Percentiles rank a stretch among this genome's conserved stretches.
phyloP scores from a whole-genome alignment of 2,113 vertebrate genomes.

The Gymnobelideus leadbeateri region DNA sequence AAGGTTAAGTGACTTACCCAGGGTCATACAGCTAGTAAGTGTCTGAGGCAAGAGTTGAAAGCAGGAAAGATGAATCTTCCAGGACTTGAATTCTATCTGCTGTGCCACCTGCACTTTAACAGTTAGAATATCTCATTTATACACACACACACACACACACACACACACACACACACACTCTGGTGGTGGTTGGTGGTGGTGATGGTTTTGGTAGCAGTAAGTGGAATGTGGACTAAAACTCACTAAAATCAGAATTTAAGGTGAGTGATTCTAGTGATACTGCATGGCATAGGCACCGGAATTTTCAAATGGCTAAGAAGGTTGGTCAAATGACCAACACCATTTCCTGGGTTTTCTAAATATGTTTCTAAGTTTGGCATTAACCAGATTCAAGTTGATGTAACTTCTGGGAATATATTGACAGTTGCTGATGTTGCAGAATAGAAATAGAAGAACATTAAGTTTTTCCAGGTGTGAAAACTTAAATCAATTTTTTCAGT shows the following conservation, averaged over 20 bases:
- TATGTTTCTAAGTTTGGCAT: neutral
- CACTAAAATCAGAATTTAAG: neutral
- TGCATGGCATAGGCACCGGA: accelerated
- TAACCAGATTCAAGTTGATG: conserved; percentile 11
- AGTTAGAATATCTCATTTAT: neutral
- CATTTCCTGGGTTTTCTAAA: neutral
- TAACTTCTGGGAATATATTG: neutral
- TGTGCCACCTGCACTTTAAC: neutral
- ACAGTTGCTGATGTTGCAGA: neutral
- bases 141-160: neutral
- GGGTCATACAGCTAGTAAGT: neutral
- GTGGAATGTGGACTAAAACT: neutral
- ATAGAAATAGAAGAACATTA: neutral
- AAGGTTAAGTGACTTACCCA: neutral
- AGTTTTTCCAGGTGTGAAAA: neutral
- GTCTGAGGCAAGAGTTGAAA: neutral
- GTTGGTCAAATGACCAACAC: neutral
- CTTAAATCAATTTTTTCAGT: neutral
- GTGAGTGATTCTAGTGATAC: neutral
- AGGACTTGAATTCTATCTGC: neutral
- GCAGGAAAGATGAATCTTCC: neutral
- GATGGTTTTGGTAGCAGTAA: neutral
- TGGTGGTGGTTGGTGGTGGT: neutral
- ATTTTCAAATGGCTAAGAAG: neutral
- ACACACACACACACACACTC: neutral